phyloP scores from a whole-genome alignment of 2,888 invertebrate species.

The Trachelus stipa region DNA sequence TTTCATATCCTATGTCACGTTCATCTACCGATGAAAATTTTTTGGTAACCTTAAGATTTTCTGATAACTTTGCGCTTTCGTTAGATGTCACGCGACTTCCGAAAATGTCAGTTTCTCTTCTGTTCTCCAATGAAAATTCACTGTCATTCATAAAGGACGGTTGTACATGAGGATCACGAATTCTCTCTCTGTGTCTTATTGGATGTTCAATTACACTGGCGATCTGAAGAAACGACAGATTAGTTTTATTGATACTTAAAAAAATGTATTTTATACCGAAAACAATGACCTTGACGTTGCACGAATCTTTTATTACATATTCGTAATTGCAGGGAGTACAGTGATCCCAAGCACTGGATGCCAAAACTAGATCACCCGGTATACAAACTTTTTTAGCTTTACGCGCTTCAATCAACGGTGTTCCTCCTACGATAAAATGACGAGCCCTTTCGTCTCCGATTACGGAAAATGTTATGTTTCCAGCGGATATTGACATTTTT shows the following conservation, averaged over 20 bases:
- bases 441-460: constrained; percentile 70
- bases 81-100: background rate
- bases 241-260: constrained; percentile 67
- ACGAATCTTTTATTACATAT: constrained; percentile 52
- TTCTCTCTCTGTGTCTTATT: background rate
- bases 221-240: constrained; percentile 63
- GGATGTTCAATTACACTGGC: background rate
- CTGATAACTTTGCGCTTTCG: background rate
- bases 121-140: background rate
- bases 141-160: background rate
- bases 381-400: constrained; percentile 68
- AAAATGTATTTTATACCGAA: constrained; percentile 53
- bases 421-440: constrained; percentile 70
- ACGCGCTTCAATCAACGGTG: constrained; percentile 70
- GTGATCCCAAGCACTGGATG: constrained; percentile 71
- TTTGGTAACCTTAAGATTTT: background rate
- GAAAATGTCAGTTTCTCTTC: background rate
- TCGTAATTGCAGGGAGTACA: constrained; percentile 70
- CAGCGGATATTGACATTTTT: constrained; percentile 72
- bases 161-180: background rate
- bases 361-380: constrained; percentile 70
- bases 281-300: constrained; percentile 66
- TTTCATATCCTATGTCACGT: background rate
- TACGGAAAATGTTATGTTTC: constrained; percentile 70
- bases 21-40: background rate